A percentile compares a stretch with the other conserved stretches of the same genome.
Conservation (phyloP, 2,797 vertebrate genomes). For the Gallirallus australis region DNA sequence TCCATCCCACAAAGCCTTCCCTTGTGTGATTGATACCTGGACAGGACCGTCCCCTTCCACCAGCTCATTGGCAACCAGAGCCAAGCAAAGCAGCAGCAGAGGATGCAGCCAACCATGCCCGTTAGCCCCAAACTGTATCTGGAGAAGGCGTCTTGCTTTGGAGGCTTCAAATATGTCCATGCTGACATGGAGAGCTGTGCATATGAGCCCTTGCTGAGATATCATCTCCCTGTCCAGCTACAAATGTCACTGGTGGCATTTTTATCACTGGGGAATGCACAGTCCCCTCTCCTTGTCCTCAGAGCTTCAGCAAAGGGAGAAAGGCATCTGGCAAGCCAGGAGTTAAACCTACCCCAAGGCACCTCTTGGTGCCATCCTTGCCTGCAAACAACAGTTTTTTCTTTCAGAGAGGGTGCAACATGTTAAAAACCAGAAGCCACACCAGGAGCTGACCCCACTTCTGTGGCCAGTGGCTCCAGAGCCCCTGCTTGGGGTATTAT, state of each 20-base stretch:
- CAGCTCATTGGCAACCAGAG: accelerated
- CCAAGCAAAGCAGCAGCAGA: accelerated
- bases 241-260: neutral
- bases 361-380: neutral
- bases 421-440: neutral
- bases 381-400: neutral
- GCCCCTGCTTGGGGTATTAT: accelerated
- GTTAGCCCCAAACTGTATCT: neutral
- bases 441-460: accelerated
- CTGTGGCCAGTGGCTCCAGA: neutral
- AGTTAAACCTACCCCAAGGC: neutral
- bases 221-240: neutral
- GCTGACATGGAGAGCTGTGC: neutral
- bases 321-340: neutral
- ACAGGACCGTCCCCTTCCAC: neutral
- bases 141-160: neutral
- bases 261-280: neutral
- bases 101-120: neutral
- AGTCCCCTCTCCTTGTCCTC: neutral
- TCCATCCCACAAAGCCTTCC: neutral
- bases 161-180: neutral
- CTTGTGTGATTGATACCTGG: neutral
- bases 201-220: neutral
- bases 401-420: neutral
- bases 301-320: neutral